Conservation (phyloP, 2,113 vertebrate genomes). For the Myrmophylax atrothorax region DNA sequence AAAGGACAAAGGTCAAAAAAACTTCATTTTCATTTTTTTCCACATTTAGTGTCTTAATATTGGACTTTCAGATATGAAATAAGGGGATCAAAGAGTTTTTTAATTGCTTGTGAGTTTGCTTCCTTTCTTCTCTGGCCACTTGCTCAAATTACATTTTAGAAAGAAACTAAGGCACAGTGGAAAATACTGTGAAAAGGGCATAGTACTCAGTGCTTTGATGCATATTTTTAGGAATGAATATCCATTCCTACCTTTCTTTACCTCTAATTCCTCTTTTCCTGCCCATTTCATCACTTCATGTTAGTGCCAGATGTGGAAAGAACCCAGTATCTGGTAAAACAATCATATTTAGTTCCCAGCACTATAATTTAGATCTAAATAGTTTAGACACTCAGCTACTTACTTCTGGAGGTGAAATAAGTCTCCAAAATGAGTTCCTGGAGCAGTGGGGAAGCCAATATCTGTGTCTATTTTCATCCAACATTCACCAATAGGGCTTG, state of each 20-base stretch:
- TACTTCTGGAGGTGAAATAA: constrained; percentile 1
- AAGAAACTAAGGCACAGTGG: not conserved
- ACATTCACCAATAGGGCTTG: not conserved
- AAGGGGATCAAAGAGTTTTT: not conserved
- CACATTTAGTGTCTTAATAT: not conserved
- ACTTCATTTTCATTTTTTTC: not conserved
- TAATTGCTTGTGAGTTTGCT: not conserved
- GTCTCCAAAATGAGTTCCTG: not conserved
- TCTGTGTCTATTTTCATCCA: not conserved
- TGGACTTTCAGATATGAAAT: not conserved
- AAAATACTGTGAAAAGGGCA: not conserved
- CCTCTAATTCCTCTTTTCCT: not conserved
- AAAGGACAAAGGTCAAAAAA: constrained; percentile 8
- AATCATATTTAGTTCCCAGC: not conserved
- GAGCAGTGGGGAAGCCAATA: not conserved
- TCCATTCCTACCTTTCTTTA: not conserved
- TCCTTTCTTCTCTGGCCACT: not conserved
- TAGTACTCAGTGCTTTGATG: not conserved
- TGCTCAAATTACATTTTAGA: not conserved
- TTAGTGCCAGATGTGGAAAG: not conserved
- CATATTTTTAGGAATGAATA: not conserved
- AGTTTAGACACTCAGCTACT: not conserved
- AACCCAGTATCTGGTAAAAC: not conserved
- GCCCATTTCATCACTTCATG: not conserved
- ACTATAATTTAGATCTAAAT: not conserved